These are phyloP conservation scores for Bufo gargarizans DNA, from an alignment of 2,113 vertebrate genomes.

Conservation along the genomic window DNA sequence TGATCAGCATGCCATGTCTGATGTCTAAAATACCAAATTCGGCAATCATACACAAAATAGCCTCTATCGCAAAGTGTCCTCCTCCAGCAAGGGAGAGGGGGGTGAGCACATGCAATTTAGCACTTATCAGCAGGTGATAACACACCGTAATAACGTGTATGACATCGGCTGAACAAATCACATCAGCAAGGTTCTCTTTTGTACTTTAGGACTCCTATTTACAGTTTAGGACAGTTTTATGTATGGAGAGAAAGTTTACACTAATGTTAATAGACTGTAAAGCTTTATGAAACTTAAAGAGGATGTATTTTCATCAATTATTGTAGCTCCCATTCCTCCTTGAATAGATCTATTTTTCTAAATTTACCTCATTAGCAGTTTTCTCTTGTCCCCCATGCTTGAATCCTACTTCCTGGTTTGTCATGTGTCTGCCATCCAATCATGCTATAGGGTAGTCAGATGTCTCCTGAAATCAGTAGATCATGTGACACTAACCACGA, in stretches of 20 bases:
- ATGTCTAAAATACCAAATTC: constrained; percentile 16
- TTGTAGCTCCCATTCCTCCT: too few species aligned
- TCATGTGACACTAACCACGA: too few species aligned
- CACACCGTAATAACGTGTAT: background rate
- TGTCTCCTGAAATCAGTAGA: too few species aligned
- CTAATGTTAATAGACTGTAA: background rate
- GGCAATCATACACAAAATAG: constrained; percentile 24
- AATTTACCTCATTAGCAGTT: too few species aligned
- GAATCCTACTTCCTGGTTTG: too few species aligned
- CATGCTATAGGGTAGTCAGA: too few species aligned
- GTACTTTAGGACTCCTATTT: background rate
- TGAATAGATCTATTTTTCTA: too few species aligned
- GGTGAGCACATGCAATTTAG: constrained; percentile 35
- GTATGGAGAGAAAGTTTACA: background rate
- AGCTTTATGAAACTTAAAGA: too few species aligned
- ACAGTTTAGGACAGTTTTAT: background rate
- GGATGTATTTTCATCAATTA: too few species aligned
- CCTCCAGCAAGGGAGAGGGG: background rate
- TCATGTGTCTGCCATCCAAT: too few species aligned
- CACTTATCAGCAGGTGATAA: constrained; percentile 28
- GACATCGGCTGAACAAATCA: background rate
- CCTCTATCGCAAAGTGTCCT: background rate
- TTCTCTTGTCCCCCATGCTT: too few species aligned
- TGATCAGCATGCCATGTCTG: background rate
- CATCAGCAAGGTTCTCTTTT: constrained; percentile 6